Percentiles rank a stretch among this genome's conserved stretches.
Conservation (phyloP, 2,797 vertebrate genomes). For the Acanthopagrus latus region DNA sequence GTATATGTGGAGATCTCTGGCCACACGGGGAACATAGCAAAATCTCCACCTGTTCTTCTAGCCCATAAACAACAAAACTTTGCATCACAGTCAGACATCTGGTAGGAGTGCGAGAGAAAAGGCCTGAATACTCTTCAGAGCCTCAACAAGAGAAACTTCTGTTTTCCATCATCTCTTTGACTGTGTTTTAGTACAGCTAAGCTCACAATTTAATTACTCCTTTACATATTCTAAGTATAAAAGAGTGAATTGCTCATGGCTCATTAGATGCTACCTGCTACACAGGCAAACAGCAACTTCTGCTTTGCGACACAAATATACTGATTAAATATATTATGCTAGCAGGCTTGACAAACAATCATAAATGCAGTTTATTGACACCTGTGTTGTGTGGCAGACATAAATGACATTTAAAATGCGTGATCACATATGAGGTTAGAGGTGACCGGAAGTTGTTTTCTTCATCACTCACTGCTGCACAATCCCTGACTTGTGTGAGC, state of each 20-base stretch:
- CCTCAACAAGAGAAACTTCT: constrained; percentile 2
- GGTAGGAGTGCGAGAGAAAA: constrained; percentile 2
- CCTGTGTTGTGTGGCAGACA: constrained; percentile 16
- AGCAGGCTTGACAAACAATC: constrained; percentile 32
- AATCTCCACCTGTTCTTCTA: neutral
- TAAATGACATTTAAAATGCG: constrained; percentile 17
- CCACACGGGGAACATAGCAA: neutral
- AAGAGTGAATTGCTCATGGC: constrained; percentile 40
- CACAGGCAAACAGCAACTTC: constrained; percentile 34
- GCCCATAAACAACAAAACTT: constrained; percentile 15
- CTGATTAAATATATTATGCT: constrained; percentile 44
- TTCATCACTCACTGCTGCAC: neutral
- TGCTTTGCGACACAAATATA: constrained; percentile 28
- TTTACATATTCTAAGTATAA: constrained; percentile 49
- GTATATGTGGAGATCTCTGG: constrained; percentile 12
- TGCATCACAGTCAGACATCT: constrained; percentile 20
- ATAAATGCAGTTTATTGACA: constrained; percentile 35
- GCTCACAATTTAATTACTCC: constrained; percentile 49
- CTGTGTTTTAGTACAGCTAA: constrained; percentile 31
- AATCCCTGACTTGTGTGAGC: constrained; percentile 1
- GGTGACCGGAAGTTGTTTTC: neutral
- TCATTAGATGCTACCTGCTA: constrained; percentile 56
- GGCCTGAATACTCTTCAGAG: constrained; percentile 18
- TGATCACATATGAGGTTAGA: constrained; percentile 7
- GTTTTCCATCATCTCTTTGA: constrained; percentile 25